A percentile compares a stretch with the other conserved stretches of the same genome.
Evolutionary conservation across 2,888 invertebrate species (phyloP).

Genomic region (Plagiodera versicolora): DNA sequence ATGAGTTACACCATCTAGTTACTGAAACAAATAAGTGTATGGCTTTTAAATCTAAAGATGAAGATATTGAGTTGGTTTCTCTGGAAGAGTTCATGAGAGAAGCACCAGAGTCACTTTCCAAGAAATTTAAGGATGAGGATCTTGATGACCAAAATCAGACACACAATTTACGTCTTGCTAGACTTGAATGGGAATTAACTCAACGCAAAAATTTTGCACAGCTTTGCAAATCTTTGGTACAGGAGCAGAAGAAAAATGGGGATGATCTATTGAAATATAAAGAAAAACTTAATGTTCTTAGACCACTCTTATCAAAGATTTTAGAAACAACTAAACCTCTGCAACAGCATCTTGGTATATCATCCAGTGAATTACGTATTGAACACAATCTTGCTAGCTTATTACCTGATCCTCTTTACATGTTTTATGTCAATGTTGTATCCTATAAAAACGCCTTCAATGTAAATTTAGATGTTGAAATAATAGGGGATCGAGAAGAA

Average conservation of each 20-base stretch:
- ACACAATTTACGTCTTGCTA: slow-evolving; percentile 81
- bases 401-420: slow-evolving; percentile 80
- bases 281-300: slow-evolving; percentile 73
- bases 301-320: slow-evolving; percentile 74
- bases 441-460: slow-evolving; percentile 80
- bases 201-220: slow-evolving; percentile 82
- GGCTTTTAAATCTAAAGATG: slow-evolving; percentile 95
- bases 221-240: slow-evolving; percentile 73
- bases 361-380: slow-evolving; percentile 76
- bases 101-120: slow-evolving; percentile 65
- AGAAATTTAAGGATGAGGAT: slow-evolving; percentile 44
- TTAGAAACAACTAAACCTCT: slow-evolving; percentile 83
- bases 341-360: slow-evolving; percentile 83
- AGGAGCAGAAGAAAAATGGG: slow-evolving; percentile 75
- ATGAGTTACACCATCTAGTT: slow-evolving; percentile 91
- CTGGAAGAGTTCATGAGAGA: slow-evolving; percentile 80
- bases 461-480: slow-evolving; percentile 56
- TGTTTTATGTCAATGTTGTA: slow-evolving; percentile 81
- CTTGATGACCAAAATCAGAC: slow-evolving; percentile 56
- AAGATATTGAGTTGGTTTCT: slow-evolving; percentile 85
- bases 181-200: slow-evolving; percentile 88
- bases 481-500: slow-evolving; percentile 71
- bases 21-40: slow-evolving; percentile 94
- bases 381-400: slow-evolving; percentile 75
- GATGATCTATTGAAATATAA: slow-evolving; percentile 53